Evolutionary conservation across 1,140 invertebrate species (phyloP), one percentile per base, ranked within the genome.

Genomic region (Apis florea): DNA sequence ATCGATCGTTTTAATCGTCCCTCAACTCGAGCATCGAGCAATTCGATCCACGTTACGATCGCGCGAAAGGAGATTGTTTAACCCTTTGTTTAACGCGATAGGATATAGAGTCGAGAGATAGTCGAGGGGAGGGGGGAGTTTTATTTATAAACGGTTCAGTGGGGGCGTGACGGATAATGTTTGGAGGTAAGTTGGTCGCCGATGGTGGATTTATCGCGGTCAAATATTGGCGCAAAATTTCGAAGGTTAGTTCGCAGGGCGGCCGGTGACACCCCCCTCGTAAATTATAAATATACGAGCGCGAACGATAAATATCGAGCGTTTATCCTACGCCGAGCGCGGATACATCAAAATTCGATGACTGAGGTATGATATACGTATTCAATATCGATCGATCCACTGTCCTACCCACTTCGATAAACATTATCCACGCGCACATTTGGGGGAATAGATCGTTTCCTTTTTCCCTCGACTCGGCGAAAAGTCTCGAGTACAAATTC

Each of bases 1-100:
- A 90, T 89, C 84, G 86, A 40, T 59, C 47, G 79, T 67, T 84
- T 83, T 88, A 89, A 88, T 87, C 83, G 82, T 88, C 84, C 79
- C 80, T 79, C 84, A 71, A 66, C 47, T 26, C 59, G 24, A 61
- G 58, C 31, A 59, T 54, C 26, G 6, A 74, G n/a, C n/a, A n/a
- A n/a, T n/a, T n/a, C n/a, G n/a, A 19, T n/a, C 12, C n/a, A 51
- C 11, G 58, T 77, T 31, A 5, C 26, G 47, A 6, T 66, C n/a
- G 11, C 24, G 10, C 2, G 24, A 26, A 40, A 40, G 31, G 4
- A 40, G 31, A 6, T 26, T 17, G 24, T 31, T n/a, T n/a, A 63
- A 31, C 61, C 61, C 61, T 19, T 63, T 56, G 31, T 58, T 21
- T 21, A 58, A 53, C 5, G 51, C 21, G 24, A 15, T 26, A 31